Percentiles rank a stretch among this genome's conserved stretches.
These are phyloP conservation scores for Antrozous pallidus DNA, from an alignment of 2,797 vertebrate species.

Conservation along the genomic window DNA sequence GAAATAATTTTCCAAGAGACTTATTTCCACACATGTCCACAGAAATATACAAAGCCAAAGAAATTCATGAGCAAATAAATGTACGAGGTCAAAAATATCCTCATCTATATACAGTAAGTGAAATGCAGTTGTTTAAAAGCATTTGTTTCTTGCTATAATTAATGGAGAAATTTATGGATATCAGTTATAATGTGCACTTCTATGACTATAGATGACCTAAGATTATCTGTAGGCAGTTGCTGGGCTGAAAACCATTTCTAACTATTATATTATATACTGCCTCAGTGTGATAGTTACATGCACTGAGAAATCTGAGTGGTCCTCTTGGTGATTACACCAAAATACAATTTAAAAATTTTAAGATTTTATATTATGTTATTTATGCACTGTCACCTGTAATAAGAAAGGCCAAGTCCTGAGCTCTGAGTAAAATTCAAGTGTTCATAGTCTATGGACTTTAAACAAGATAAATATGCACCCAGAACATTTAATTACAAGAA, in stretches of 20 bases:
- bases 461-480: not conserved
- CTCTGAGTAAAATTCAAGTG: not conserved
- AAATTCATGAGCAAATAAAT: constrained; percentile 6
- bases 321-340: not conserved
- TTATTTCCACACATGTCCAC: constrained; percentile 12
- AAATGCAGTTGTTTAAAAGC: not conserved
- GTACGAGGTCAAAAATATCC: not conserved
- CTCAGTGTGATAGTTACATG: not conserved
- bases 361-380: not conserved
- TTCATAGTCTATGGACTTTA: not conserved
- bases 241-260: not conserved
- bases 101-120: not conserved
- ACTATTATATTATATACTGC: not conserved
- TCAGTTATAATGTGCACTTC: not conserved
- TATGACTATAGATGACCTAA: not conserved
- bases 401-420: not conserved
- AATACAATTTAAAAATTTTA: not conserved
- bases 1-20: constrained; percentile 62
- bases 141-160: not conserved
- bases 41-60: constrained; percentile 35
- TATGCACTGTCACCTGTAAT: not conserved
- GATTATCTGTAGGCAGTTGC: not conserved
- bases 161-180: not conserved
- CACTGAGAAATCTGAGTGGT: not conserved
- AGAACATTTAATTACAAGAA: not conserved